Evolutionary conservation across 2,888 invertebrate species (phyloP), one percentile per base, ranked within the genome.

Genomic region (Lasioglossum calceatum): DNA sequence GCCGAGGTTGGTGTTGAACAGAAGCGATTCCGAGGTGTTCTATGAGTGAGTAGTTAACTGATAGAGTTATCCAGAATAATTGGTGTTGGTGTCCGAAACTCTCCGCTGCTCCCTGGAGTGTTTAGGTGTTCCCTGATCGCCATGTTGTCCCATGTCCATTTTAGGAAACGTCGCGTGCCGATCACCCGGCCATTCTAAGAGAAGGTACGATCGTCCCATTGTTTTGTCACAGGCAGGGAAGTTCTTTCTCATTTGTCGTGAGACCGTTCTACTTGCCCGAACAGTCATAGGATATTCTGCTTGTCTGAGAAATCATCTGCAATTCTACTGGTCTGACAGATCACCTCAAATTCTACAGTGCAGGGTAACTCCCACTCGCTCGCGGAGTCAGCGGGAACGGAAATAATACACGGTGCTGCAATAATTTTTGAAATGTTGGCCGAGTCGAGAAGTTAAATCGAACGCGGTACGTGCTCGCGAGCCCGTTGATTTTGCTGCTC

Each of bases 1-100:
- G 93, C 97, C 97, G 78, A 97, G 97, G 95, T 96, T 98, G 92
- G 97, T 97, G 92, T 96, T 98, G 92, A 97, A 97, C 77, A 96
- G 97, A 94, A 97, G 97, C 94, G 97, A 97, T 95, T 97, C 97
- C 88, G 97, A 97, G 91, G 97, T 97, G 93, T 95, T 95, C 94
- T 95, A 96, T 94, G 96, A 96, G 96, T 97, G 96, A 97, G 96
- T 96, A 95, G 92, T 74, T 72, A 80, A 73, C 71, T 84, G 84
- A 83, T 87, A 73, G 75, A 85, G 74, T 87, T 64, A 54, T 36
- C 73, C 42, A 36, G 77, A 32, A 39, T 44, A 36, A 75, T 78
- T 58, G 44, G 36, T 77, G 61, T 47, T 72, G 32, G 16, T 54
- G 54, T 54, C 54, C 54, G 23, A 23, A 23, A 8, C 19, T 19